phyloP scores from a whole-genome alignment of 2,797 vertebrate species.

The Simalia tracyae region DNA sequence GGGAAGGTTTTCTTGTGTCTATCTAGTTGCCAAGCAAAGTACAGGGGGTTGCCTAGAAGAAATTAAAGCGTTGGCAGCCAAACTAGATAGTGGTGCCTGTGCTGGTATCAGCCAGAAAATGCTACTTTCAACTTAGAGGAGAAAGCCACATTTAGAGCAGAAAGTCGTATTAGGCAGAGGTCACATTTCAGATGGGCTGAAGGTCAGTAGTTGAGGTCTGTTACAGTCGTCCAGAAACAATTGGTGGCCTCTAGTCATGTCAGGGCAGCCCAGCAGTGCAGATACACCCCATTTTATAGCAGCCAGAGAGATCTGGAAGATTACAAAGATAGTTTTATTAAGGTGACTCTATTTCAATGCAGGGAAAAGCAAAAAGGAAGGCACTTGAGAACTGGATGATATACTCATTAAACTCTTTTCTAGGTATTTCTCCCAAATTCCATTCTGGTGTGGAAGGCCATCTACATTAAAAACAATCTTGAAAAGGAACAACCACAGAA shows the following conservation, averaged over 20 bases:
- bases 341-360: no score
- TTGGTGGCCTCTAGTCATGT: neutral
- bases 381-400: neutral
- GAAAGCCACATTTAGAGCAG: no score
- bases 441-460: neutral
- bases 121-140: no score
- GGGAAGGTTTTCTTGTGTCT: neutral
- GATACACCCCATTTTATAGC: neutral
- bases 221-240: neutral
- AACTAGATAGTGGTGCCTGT: no score
- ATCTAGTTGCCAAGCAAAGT: neutral
- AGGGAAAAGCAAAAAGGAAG: neutral
- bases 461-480: neutral
- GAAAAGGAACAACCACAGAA: neutral
- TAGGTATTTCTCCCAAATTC: neutral
- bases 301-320: neutral
- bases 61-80: no score
- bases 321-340: neutral
- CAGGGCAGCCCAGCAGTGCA: neutral
- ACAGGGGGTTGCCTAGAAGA: no score
- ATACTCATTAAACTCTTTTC: neutral
- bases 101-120: no score
- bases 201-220: neutral
- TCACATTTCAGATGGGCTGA: neutral
- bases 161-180: neutral